Conservation (phyloP, 1,140 invertebrate species). For the Drosophila eugracilis region DNA sequence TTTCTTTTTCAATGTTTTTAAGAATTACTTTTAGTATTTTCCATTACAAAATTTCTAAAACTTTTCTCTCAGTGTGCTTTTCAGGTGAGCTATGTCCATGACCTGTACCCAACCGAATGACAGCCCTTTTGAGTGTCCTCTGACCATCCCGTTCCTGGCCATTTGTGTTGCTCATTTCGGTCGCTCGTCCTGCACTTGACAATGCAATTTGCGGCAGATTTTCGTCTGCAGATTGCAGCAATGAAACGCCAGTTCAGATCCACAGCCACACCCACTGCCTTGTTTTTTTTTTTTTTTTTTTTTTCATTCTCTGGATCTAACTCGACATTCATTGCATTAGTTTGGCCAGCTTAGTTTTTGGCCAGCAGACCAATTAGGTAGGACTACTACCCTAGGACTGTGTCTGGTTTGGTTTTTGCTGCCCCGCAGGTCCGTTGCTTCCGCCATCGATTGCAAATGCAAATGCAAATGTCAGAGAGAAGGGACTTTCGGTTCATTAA, state of each 20-base stretch:
- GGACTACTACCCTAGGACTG: no score
- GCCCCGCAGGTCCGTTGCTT: neutral
- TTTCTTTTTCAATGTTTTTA: no score
- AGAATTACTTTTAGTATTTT: no score
- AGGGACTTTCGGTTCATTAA: constrained; percentile 33
- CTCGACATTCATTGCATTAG: constrained; percentile 60
- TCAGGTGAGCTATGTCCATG: constrained; percentile 9
- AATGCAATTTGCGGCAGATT: constrained; percentile 60
- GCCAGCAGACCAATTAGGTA: constrained; percentile 35
- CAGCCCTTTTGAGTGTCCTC: constrained; percentile 16
- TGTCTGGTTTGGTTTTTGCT: no score
- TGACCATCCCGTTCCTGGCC: neutral
- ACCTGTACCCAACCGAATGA: constrained; percentile 3
- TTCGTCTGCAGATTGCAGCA: constrained; percentile 3
- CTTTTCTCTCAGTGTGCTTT: neutral
- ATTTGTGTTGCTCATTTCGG: constrained; percentile 39
- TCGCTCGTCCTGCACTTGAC: constrained; percentile 51
- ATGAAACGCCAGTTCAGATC: constrained; percentile 13
- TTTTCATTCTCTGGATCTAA: neutral
- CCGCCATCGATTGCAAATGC: neutral
- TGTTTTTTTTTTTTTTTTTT: no score
- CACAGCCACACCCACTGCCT: neutral
- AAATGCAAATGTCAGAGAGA: neutral
- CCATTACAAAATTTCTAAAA: neutral
- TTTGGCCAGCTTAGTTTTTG: constrained; percentile 18